phyloP scores from a whole-genome alignment of 1,140 invertebrate genomes.

The Ceratina japonica region DNA sequence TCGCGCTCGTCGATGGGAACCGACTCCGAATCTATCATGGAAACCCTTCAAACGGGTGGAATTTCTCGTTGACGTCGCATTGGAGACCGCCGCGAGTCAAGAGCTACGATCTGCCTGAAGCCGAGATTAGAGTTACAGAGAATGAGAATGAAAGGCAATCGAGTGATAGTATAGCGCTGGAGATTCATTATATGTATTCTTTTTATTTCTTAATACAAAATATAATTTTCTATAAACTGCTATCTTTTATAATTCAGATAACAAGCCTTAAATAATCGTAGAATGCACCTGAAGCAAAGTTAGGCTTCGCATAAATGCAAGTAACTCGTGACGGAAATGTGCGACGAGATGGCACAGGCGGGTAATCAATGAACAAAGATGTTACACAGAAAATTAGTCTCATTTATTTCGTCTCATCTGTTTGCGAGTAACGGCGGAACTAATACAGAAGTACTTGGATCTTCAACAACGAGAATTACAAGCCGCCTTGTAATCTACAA shows the following conservation, averaged over 20 bases:
- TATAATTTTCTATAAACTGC: no score
- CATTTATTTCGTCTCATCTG: slow-evolving; percentile 52
- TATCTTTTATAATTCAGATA: no score
- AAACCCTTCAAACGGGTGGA: slow-evolving; percentile 32
- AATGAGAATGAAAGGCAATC: no score
- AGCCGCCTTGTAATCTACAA: slow-evolving; percentile 22
- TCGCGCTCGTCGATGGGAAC: slow-evolving; percentile 18
- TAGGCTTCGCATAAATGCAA: no score
- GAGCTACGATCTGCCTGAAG: neutral
- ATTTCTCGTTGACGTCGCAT: neutral
- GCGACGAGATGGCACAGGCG: no score
- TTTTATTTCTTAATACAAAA: no score
- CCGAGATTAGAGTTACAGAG: no score
- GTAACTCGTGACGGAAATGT: no score
- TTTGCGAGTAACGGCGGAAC: slow-evolving; percentile 18
- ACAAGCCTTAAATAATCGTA: no score
- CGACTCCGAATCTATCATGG: slow-evolving; percentile 35
- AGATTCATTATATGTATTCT: no score
- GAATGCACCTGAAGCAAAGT: neutral
- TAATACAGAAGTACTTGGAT: slow-evolving; percentile 34
- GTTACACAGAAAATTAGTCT: slow-evolving; percentile 1
- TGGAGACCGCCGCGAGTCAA: neutral
- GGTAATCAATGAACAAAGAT: neutral
- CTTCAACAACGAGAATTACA: slow-evolving; percentile 26
- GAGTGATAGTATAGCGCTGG: no score